Evolutionary conservation across 2,113 vertebrate genomes (phyloP), one percentile per base, ranked within the genome.

Genomic region (Cavia porcellus): DNA sequence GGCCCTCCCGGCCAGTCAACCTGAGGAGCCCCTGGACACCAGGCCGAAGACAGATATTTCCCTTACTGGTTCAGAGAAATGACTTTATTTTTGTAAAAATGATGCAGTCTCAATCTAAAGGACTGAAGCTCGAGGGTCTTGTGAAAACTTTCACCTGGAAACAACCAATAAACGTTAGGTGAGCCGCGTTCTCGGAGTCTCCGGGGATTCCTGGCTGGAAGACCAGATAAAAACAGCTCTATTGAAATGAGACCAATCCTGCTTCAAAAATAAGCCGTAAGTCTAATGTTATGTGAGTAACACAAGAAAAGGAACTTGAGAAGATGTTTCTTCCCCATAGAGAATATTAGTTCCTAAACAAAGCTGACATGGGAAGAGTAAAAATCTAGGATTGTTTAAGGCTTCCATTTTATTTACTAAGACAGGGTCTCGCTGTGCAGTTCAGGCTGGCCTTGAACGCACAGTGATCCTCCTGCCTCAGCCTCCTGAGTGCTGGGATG

Each of bases 1-100:
- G 45, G n/a, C 68, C 92, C 88, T 92, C 77, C 74, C 47, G 85
- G 20, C 55, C 86, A 95, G 28, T 75, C 90, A 80, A 28, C 82
- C 89, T 68, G 61, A 79, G 22, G 32, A 86, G 50, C 62, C 81
- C 52, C 85, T 87, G 57, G 90, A 94, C 9, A 85, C 81, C 15
- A 1, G 38, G 62, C 88, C 81, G 94, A 84, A 85, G 80, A 92
- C 82, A 70, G 91, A 77, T 42, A 68, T 50, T 95, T 95, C 77
- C 96, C 75, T 77, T 81, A 32, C 80, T 87, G 42, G 70, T 90
- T 81, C 74, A 80, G 42, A 89, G 74, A 80, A 87, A 88, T 84
- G 47, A 55, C 74, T 92, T 83, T 94, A 80, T 90, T 97, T 96
- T 93, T 88, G 9, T 94, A 59, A 89, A 94, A 90, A 55, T 95